Evolutionary conservation across 37 sponge, comb jelly and placozoan species (phyloP), one percentile per base, ranked within the genome.

Genomic region (Bolinopsis microptera): DNA sequence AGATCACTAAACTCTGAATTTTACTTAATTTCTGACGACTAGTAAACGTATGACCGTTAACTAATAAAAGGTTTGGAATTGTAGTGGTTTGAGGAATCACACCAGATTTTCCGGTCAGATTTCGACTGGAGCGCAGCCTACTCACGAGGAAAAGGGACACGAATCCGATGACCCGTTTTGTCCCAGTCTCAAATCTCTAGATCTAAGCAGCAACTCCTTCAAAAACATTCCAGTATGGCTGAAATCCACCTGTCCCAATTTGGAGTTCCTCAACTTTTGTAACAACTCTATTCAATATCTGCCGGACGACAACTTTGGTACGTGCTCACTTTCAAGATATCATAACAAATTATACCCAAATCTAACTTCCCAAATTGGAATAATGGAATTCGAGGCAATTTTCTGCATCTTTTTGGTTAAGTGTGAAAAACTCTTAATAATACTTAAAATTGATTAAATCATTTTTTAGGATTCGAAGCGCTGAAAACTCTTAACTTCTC

Each of bases 201-300:
- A 35, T 13, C 82, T 80, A 1, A 80, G 38, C 37, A 36, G 23
- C 37, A 80, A 80, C 30, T 34, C 35, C 38, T 35, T 35, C 38
- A 34, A 33, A 80, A 8, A 2, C 32, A 34, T 80, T 22, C 82
- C 82, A 8, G 23, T 80, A 3, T 80, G 82, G 82, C 22, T 80
- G 35, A 32, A 36, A 8, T 36, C 38, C 8, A 35, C 3, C 9
- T 35, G 21, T 35, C 82, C 82, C 8, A 36, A 36, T 22, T 9
- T 80, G 2, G 82, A 36, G 37, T 2, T 36, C 22, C 82, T 80
- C 82, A 80, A 80, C 82, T 30, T 80, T 33, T 80, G 32, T 37
- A 80, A 34, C 35, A 80, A 80, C 37, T 80, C 82, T 1, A 80
- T 80, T 13, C 35, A 80, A 37, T 80, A 23, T 37, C 82, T 80